These are phyloP conservation scores for Gerris buenoi DNA, from an alignment of 1,140 invertebrate genomes.

Conservation along the genomic window DNA sequence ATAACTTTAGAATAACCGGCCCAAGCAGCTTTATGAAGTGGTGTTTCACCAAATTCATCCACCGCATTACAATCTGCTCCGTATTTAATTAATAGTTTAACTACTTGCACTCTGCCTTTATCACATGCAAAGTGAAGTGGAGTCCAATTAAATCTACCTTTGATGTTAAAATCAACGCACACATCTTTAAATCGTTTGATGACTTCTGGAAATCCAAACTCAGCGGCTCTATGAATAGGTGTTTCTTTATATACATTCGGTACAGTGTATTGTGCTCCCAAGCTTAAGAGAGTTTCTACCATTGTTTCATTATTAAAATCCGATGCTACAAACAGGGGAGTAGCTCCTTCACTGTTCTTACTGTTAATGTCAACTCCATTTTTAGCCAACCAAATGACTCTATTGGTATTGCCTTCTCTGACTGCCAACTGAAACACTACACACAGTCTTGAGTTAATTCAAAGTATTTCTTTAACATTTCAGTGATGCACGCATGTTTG, in stretches of 20 bases:
- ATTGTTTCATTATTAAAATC: background rate
- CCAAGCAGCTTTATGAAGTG: background rate
- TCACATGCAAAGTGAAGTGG: background rate
- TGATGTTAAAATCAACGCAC: background rate
- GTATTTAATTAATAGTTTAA: background rate
- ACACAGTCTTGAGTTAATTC: too few species aligned
- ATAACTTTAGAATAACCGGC: background rate
- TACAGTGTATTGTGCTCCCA: background rate
- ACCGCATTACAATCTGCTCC: background rate
- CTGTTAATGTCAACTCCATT: background rate
- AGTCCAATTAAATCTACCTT: background rate
- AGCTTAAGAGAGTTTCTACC: background rate
- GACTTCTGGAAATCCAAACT: background rate
- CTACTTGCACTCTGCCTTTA: background rate
- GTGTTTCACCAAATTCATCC: background rate
- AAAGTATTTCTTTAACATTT: too few species aligned
- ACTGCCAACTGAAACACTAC: background rate
- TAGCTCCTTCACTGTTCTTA: background rate
- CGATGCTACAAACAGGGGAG: background rate
- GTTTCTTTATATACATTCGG: background rate
- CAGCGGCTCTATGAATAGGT: background rate
- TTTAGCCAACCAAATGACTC: background rate
- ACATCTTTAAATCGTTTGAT: background rate
- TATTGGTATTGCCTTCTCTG: background rate
- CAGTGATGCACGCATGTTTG: too few species aligned